Conservation (phyloP, 2,797 vertebrate genomes). For the Smutsia gigantea region DNA sequence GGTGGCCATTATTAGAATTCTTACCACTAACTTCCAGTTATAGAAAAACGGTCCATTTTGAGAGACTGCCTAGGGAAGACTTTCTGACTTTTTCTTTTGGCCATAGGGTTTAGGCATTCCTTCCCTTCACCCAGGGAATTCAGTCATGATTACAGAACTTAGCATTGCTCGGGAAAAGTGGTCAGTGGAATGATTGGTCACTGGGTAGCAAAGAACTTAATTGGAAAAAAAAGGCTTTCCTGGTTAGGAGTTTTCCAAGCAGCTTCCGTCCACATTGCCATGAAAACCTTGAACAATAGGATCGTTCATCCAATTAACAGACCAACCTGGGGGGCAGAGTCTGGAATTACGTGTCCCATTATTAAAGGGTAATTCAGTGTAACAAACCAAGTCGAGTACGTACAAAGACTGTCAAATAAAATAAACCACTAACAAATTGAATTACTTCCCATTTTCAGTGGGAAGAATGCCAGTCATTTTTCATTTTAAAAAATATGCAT, state of each 20-base stretch:
- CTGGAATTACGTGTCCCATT: conserved; percentile 76
- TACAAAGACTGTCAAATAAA: conserved; percentile 86
- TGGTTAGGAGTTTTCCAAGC: conserved; percentile 23
- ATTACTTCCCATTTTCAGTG: conserved; percentile 84
- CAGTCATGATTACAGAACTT: not conserved
- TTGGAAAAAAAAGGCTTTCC: not conserved
- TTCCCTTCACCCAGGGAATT: not conserved
- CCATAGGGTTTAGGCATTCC: not conserved
- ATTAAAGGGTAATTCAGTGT: conserved; percentile 87
- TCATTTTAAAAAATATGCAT: conserved; percentile 81
- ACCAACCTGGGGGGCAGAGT: conserved; percentile 77
- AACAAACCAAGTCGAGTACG: conserved; percentile 86
- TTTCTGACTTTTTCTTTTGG: not conserved
- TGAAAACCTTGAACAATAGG: conserved; percentile 69
- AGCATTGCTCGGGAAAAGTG: not conserved
- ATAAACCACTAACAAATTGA: conserved; percentile 87
- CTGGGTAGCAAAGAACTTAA: conserved; percentile 17
- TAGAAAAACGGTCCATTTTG: not conserved
- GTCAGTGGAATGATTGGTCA: not conserved
- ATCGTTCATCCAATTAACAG: conserved; percentile 73
- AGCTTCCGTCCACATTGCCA: conserved; percentile 35
- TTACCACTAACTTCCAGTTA: not conserved
- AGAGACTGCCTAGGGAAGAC: not conserved
- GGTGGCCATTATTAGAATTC: not conserved
- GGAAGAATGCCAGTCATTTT: conserved; percentile 82